Evolutionary conservation across 2,797 vertebrate genomes (phyloP).

Genomic region (Austrolebias charrua): DNA sequence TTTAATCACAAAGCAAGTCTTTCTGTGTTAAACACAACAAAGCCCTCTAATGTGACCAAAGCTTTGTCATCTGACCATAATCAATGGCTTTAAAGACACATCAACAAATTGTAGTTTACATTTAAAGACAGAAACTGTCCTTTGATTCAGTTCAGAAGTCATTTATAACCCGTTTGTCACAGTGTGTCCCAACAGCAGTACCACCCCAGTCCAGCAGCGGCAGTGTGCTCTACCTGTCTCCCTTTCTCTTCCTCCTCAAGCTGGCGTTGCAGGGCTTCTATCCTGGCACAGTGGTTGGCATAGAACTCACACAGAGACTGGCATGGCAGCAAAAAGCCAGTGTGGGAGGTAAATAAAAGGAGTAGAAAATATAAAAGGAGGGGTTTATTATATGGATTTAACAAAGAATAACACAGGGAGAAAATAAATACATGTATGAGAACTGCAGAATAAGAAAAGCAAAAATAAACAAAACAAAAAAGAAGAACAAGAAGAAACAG

Average conservation of each 20-base stretch:
- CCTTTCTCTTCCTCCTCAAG: constrained; percentile 70
- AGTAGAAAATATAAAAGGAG: constrained; percentile 64
- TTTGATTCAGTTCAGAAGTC: constrained; percentile 2
- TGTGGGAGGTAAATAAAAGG: constrained; percentile 56
- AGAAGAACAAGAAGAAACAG: constrained; percentile 21
- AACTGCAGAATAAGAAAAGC: constrained; percentile 22
- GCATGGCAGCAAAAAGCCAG: constrained; percentile 65
- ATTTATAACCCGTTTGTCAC: background rate
- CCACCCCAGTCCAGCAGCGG: constrained; percentile 69
- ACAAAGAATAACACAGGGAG: constrained; percentile 47
- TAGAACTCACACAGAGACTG: constrained; percentile 81
- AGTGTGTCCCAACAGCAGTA: constrained; percentile 59
- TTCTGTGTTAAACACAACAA: constrained; percentile 17
- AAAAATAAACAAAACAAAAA: constrained; percentile 13
- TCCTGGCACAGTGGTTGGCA: constrained; percentile 76
- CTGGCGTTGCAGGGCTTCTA: constrained; percentile 71
- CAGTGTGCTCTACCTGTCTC: constrained; percentile 81
- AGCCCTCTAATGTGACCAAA: constrained; percentile 12
- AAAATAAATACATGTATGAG: constrained; percentile 31
- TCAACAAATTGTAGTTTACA: constrained; percentile 6
- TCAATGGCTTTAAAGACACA: background rate
- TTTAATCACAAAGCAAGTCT: constrained; percentile 32
- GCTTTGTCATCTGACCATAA: constrained; percentile 36
- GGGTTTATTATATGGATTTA: constrained; percentile 57
- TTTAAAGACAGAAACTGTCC: constrained; percentile 17